Percentiles rank a stretch among this genome's conserved stretches.
phyloP scores from a whole-genome alignment of 2,797 vertebrate species.

The Leontocebus nigricollis region DNA sequence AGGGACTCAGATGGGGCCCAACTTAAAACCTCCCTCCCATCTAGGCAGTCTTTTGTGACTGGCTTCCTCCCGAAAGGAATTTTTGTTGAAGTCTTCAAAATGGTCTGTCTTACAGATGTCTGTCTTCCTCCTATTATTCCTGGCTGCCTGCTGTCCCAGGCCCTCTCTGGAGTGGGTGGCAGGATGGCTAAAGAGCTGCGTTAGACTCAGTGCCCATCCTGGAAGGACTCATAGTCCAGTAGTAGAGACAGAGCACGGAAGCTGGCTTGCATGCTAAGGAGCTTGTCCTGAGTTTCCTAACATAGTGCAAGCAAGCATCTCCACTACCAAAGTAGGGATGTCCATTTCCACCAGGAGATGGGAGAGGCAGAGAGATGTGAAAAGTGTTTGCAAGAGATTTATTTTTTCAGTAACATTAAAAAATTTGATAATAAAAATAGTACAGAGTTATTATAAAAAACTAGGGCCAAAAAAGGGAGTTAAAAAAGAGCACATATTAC shows the following conservation, averaged over 20 bases:
- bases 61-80: background rate
- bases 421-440: slow-evolving; percentile 4
- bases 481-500: background rate
- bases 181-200: background rate
- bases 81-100: background rate
- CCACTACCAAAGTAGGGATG: background rate
- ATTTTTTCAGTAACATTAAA: background rate
- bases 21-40: background rate
- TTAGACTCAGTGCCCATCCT: background rate
- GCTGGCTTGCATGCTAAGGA: background rate
- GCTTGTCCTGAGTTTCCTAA: background rate
- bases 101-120: background rate
- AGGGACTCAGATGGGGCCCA: background rate
- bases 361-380: background rate
- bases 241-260: background rate
- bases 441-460: background rate
- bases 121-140: background rate
- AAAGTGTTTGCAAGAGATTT: background rate
- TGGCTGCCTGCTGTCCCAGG: background rate
- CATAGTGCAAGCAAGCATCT: background rate
- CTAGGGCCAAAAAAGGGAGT: background rate
- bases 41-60: background rate
- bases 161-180: background rate
- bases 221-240: background rate
- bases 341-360: background rate